Base-by-base conservation (phyloP, 2,113 vertebrate genomes). In the Ibidorhyncha struthersii region DNA sequence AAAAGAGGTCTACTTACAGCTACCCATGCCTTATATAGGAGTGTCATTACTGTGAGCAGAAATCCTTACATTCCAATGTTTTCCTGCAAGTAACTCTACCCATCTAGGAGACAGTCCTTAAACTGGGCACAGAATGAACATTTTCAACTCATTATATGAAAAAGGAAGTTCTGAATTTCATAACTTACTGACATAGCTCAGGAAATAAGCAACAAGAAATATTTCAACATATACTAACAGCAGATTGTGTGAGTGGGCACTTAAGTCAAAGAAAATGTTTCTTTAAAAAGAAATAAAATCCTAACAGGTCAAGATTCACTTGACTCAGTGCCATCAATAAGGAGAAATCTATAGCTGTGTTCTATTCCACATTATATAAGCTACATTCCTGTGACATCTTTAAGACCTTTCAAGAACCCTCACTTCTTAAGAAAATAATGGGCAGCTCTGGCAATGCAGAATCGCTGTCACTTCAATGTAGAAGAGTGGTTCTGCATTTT, bases 91-190 rank as follows among this genome's bases (percentile, higher is more conserved):
- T 61, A 82, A 70, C 32, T 40, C 50, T 49, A 40, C 16, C 20
- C 25, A 59, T 65, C 8, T 43, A 67, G 55, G 27, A 76, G 55
- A 15, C 22, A 55, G 4, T 62, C 47, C 50, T 90, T 70, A 77
- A 82, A 82, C 32, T 82, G 34, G 38, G n/a, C 38, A 79, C 2
- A 80, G 52, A 85, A 82, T 36, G n/a, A 90, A 65, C 21, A 32
- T 66, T 89, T 65, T 41, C 22, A 69, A 69, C 62, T 91, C 36
- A 56, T 27, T 89, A n/a, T 62, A 72, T 36, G 50, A 78, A 96
- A 93, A 79, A 87, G 95, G 97, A 98, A 97, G 95, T 91, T 81
- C 93, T 96, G 56, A 66, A 96, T 98, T 97, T 97, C 91, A 12
- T 86, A 94, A 97, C 50, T 86, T 66, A 70, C 74, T 82, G 76